These are phyloP conservation scores for Actenoides lindsayi DNA, from an alignment of 2,113 vertebrate species.

Conservation along the genomic window DNA sequence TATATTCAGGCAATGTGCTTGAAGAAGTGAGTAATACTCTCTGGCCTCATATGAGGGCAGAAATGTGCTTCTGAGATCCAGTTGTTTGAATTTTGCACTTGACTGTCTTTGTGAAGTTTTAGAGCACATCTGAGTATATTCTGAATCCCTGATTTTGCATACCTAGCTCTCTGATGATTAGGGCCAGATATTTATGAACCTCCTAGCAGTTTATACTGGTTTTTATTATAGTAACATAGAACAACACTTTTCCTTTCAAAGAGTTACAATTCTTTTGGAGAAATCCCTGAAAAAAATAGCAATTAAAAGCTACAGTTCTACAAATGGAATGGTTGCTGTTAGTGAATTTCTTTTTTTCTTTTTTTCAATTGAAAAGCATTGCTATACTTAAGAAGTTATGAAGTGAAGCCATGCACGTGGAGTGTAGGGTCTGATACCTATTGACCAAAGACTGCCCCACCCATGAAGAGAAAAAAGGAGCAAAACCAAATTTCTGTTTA, in stretches of 20 bases:
- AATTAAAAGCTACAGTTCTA: neutral
- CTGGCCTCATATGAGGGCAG: neutral
- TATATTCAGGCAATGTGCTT: neutral
- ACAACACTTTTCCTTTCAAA: neutral
- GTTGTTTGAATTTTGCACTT: accelerated
- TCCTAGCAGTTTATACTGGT: neutral
- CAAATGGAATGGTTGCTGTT: neutral
- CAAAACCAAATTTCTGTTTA: neutral
- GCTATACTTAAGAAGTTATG: neutral
- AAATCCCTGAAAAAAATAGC: neutral
- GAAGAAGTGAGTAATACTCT: accelerated
- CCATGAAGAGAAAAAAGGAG: neutral
- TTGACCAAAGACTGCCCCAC: neutral
- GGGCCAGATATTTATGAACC: neutral
- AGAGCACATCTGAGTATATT: neutral
- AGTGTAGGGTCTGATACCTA: neutral
- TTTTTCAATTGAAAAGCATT: neutral
- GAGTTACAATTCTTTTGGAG: neutral
- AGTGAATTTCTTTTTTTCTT: neutral
- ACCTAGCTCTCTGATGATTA: neutral
- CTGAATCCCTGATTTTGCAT: neutral
- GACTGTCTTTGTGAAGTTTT: neutral
- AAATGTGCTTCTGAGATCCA: neutral
- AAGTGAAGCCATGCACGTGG: neutral
- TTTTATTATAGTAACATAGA: neutral